These are phyloP conservation scores for Cremastinae sp. DNA, from an alignment of 2,888 invertebrate genomes.

Conservation along the genomic window DNA sequence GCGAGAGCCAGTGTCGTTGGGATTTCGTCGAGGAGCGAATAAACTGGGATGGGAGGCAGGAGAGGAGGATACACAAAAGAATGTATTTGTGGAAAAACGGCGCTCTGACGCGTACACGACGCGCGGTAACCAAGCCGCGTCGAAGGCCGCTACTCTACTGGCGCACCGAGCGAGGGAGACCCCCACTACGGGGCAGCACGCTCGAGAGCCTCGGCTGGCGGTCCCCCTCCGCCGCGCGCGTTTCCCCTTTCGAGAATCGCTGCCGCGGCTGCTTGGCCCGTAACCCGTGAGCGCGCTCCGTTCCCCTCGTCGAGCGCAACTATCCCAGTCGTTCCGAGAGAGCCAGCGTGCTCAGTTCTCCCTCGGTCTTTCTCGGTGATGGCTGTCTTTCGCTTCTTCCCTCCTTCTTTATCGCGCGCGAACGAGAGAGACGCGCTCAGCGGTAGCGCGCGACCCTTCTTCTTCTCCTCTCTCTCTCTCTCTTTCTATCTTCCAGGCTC, in stretches of 20 bases:
- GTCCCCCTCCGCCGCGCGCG: slow-evolving; percentile 40
- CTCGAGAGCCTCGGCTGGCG: slow-evolving; percentile 44
- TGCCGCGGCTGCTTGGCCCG: slow-evolving; percentile 15
- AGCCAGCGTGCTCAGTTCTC: slow-evolving; percentile 40
- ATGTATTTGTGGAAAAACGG: slow-evolving; percentile 46
- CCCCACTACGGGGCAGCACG: slow-evolving; percentile 60
- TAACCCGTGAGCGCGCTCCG: slow-evolving; percentile 28
- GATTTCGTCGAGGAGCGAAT: not conserved
- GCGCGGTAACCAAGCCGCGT: slow-evolving; percentile 72
- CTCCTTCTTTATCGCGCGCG: slow-evolving; percentile 10
- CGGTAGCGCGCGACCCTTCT: slow-evolving; percentile 50
- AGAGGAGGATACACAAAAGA: no score
- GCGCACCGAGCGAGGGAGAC: slow-evolving; percentile 71
- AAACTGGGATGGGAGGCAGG: no score
- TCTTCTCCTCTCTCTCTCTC: slow-evolving; percentile 27
- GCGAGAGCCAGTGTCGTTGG: not conserved
- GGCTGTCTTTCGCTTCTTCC: slow-evolving; percentile 29
- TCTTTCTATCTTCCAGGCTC: slow-evolving; percentile 21
- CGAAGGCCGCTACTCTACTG: slow-evolving; percentile 80
- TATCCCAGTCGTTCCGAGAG: slow-evolving; percentile 20
- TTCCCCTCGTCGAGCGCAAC: slow-evolving; percentile 33
- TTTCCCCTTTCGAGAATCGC: slow-evolving; percentile 37
- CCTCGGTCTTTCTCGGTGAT: slow-evolving; percentile 47
- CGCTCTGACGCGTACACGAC: slow-evolving; percentile 56
- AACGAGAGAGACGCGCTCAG: slow-evolving; percentile 32